These are phyloP conservation scores for Neodiprion virginianus DNA, from an alignment of 1,140 invertebrate genomes.

Conservation along the genomic window DNA sequence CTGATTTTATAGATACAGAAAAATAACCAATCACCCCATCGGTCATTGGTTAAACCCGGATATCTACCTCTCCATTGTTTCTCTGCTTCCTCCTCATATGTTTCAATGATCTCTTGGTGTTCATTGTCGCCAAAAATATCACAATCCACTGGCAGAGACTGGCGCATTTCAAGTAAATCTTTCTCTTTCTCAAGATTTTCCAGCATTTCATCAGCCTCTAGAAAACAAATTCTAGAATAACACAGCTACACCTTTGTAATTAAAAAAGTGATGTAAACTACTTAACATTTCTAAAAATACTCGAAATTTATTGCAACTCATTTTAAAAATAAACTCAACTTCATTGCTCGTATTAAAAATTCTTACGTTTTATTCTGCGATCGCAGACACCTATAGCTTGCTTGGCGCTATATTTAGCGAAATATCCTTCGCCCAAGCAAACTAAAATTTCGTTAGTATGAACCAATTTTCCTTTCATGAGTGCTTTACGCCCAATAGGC, in stretches of 20 bases:
- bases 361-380: constrained; percentile 67
- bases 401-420: constrained; percentile 71
- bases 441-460: constrained; percentile 79
- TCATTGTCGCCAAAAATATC: constrained; percentile 52
- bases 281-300: background rate
- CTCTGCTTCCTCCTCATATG: constrained; percentile 64
- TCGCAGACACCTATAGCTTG: constrained; percentile 69
- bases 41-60: constrained; percentile 7
- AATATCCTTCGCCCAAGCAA: constrained; percentile 74
- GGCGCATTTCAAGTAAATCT: constrained; percentile 55
- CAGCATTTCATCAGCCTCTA: constrained; percentile 62
- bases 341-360: background rate
- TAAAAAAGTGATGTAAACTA: constrained; percentile 18
- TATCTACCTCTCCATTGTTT: constrained; percentile 62
- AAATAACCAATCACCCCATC: background rate
- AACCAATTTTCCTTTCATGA: constrained; percentile 72
- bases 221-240: constrained; percentile 23
- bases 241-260: constrained; percentile 20
- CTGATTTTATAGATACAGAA: background rate
- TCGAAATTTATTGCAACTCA: constrained; percentile 19
- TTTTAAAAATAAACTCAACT: background rate
- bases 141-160: constrained; percentile 46
- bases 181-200: constrained; percentile 58
- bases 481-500: constrained; percentile 70
- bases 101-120: constrained; percentile 62